A percentile compares a stretch with the other conserved stretches of the same genome.
Evolutionary conservation across 2,888 invertebrate species (phyloP).

Genomic region (Apoderus coryli): DNA sequence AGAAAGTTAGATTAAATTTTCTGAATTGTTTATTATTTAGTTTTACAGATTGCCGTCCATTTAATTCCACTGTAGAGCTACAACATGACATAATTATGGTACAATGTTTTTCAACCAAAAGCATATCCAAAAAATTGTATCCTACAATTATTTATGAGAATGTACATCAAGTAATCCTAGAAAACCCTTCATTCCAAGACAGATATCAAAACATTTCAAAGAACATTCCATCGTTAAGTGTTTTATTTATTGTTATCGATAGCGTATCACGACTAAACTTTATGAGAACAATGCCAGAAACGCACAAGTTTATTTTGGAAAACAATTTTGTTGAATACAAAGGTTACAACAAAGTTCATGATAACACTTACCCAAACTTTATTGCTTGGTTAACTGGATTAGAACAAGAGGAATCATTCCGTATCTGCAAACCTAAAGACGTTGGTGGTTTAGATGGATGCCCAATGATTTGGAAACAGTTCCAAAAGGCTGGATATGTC

Average conservation of each 20-base stretch:
- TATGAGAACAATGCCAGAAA: constrained; percentile 58
- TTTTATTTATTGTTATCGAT: constrained; percentile 72
- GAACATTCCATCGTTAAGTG: constrained; percentile 46
- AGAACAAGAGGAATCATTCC: constrained; percentile 24
- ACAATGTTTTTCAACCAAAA: too few species aligned
- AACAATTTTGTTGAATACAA: constrained; percentile 29
- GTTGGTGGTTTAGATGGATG: constrained; percentile 50
- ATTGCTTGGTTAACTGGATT: constrained; percentile 68
- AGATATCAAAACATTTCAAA: constrained; percentile 17
- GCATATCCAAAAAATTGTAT: too few species aligned
- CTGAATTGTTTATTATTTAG: constrained; percentile 5
- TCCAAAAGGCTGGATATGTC: constrained; percentile 43
- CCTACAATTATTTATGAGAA: constrained; percentile 35
- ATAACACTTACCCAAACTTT: constrained; percentile 83
- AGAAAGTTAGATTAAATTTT: too few species aligned
- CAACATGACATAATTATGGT: constrained; percentile 16
- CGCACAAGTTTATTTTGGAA: constrained; percentile 47
- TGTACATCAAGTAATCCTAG: constrained; percentile 34
- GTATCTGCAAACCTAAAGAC: constrained; percentile 38
- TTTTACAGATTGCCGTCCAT: constrained; percentile 8
- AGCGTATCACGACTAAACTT: constrained; percentile 71
- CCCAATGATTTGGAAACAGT: constrained; percentile 57
- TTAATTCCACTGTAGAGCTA: constrained; percentile 9
- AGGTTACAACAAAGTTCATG: constrained; percentile 52
- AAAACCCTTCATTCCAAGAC: constrained; percentile 35